Conservation (phyloP, 2,888 invertebrate species). For the Apoda limacodes region DNA sequence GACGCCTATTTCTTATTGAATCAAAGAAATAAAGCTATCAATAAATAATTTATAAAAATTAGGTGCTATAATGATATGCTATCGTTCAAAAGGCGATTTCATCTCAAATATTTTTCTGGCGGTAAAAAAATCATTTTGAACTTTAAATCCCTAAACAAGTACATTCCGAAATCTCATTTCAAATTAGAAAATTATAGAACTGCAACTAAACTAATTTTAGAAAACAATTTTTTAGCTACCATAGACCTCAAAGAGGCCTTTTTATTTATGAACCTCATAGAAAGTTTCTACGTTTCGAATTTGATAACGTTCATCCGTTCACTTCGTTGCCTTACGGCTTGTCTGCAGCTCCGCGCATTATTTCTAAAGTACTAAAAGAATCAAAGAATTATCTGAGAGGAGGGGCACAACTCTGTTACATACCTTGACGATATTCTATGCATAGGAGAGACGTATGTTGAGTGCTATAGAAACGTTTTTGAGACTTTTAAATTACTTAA, state of each 20-base stretch:
- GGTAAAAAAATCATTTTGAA: slow-evolving; percentile 19
- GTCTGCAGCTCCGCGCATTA: too few relatives aligned
- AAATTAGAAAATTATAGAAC: slow-evolving; percentile 14
- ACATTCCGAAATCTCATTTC: slow-evolving; percentile 20
- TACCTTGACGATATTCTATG: too few relatives aligned
- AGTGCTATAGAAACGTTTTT: too few relatives aligned
- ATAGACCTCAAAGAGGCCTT: slow-evolving; percentile 6
- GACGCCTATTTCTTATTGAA: slow-evolving; percentile 2
- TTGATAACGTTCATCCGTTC: too few relatives aligned
- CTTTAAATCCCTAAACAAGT: slow-evolving; percentile 20
- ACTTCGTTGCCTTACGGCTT: too few relatives aligned
- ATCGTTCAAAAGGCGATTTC: slow-evolving; percentile 1
- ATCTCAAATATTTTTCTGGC: background rate
- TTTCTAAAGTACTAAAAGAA: too few relatives aligned
- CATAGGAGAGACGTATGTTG: too few relatives aligned
- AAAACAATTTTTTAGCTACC: slow-evolving; percentile 1
- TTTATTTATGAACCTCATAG: too few relatives aligned
- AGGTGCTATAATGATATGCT: slow-evolving; percentile 4
- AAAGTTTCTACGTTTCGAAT: too few relatives aligned
- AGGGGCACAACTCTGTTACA: too few relatives aligned
- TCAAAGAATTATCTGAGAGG: too few relatives aligned
- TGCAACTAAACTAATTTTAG: background rate
- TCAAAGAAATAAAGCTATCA: background rate
- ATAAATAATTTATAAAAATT: slow-evolving; percentile 6
- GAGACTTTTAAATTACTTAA: too few relatives aligned